These are phyloP conservation scores for Morbakka virulenta DNA, from an alignment of 30 jellyfish, hydroid and myxozoan species.

Conservation along the genomic window DNA sequence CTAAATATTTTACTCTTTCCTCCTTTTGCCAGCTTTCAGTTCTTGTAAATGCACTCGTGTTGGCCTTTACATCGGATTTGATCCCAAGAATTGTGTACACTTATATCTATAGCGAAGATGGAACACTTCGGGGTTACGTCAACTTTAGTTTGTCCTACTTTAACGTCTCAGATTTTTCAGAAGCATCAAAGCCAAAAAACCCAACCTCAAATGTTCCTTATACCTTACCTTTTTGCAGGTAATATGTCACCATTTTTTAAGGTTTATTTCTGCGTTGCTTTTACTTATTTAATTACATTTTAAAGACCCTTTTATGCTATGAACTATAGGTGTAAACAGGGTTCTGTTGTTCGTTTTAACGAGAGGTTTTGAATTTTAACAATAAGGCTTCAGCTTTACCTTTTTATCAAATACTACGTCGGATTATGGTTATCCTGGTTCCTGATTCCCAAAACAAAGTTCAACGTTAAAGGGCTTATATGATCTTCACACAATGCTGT, in stretches of 20 bases:
- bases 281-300: too few species aligned
- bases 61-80: conserved; percentile 56
- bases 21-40: conserved; percentile 38
- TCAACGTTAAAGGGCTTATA: neutral
- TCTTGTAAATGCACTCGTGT: conserved; percentile 53
- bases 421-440: too few species aligned
- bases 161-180: conserved; percentile 24
- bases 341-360: too few species aligned
- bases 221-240: neutral
- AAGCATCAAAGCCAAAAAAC: conserved; percentile 10
- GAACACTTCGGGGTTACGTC: conserved; percentile 48
- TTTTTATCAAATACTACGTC: too few species aligned
- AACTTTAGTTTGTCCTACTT: conserved; percentile 49
- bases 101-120: conserved; percentile 41
- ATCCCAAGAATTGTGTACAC: conserved; percentile 56
- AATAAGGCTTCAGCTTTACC: too few species aligned
- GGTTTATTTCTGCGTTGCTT: too few species aligned
- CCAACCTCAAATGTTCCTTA: neutral
- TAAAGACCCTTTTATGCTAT: too few species aligned
- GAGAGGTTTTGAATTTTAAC: too few species aligned
- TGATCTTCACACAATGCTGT: neutral
- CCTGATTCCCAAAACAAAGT: too few species aligned
- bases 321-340: too few species aligned
- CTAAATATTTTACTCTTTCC: too few species aligned
- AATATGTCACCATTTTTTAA: too few species aligned